Base-by-base conservation (phyloP, 2,113 vertebrate genomes). In the Eublepharis macularius region DNA sequence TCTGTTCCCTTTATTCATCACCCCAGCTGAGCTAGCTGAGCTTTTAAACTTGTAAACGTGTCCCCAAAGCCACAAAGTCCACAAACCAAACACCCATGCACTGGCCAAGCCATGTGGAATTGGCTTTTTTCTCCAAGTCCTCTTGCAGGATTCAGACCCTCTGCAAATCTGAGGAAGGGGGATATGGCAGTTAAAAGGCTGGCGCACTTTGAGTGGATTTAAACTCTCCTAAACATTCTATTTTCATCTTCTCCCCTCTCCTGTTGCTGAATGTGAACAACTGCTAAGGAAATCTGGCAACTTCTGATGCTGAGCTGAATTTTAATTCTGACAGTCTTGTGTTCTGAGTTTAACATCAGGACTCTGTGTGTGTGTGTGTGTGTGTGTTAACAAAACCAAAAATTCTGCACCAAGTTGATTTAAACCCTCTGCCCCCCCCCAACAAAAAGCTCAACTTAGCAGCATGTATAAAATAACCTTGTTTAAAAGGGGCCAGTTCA, bases 1-100 rank as follows among this genome's bases (percentile, higher is more conserved):
- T 70, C 45, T 2, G 0, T 86, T 80, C 45, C 10, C 0, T 0
- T 29, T 16, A n/a, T 19, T 70, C 0, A 0, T 43, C 74, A 57
- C 45, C 19, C 0, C 14, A 19, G 76, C 32, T 43, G 63, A 0
- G 0, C 47, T 13, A 43, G 70, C 0, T 68, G 0, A 0, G 0
- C n/a, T 10, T n/a, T 41, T 83, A 76, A 76, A 43, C 49, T 6
- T 32, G 41, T 11, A 60, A 90, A 72, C 41, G 66, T 47, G 60
- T 63, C 19, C 0, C 0, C 24, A 63, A 26, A 60, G 57, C 36
- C 0, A 1, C 47, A 1, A 73, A 78, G 49, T 21, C 66, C 26
- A n/a, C 24, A 41, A 11, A 51, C 47, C 32, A 68, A 45, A 75
- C 39, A 14, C 43, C 34, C 21, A n/a, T 11, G 11, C 4, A 7